Evolutionary conservation across 2,797 vertebrate species (phyloP).

Genomic region (Cirrhinus mrigala): DNA sequence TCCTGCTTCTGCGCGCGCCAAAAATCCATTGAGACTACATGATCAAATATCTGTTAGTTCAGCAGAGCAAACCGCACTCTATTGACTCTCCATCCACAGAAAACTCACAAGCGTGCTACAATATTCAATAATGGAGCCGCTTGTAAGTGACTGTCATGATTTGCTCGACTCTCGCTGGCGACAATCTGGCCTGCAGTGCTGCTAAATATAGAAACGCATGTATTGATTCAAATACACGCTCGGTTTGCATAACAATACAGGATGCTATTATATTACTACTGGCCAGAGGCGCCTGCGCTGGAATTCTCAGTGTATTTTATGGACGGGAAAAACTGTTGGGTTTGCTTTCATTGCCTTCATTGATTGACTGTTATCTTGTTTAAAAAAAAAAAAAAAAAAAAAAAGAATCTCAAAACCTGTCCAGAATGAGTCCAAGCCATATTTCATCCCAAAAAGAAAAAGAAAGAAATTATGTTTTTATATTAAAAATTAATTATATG

Average conservation of each 20-base stretch:
- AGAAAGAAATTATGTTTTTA: too few relatives aligned
- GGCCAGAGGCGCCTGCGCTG: conserved; percentile 30
- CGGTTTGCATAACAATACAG: conserved; percentile 62
- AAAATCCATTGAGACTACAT: conserved; percentile 35
- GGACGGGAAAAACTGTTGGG: not conserved
- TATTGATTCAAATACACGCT: conserved; percentile 58
- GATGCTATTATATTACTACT: conserved; percentile 45
- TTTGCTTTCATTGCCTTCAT: not conserved
- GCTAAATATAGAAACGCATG: conserved; percentile 60
- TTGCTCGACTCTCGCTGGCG: conserved; percentile 42
- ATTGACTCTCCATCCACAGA: conserved; percentile 44
- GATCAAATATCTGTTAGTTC: conserved; percentile 41
- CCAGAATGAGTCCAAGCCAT: not conserved
- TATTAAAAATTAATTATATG: too few relatives aligned
- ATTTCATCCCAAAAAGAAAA: not conserved
- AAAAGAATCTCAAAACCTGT: not conserved
- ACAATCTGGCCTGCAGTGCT: conserved; percentile 53
- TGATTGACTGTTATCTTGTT: not conserved
- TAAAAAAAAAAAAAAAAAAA: too few relatives aligned
- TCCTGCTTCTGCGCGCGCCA: not conserved
- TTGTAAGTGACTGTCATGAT: conserved; percentile 57
- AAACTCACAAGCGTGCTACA: conserved; percentile 45
- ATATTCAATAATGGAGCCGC: conserved; percentile 33
- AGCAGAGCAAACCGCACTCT: conserved; percentile 35
- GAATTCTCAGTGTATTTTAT: not conserved